Conservation (phyloP, 2,797 vertebrate species). For the Trachurus trachurus region DNA sequence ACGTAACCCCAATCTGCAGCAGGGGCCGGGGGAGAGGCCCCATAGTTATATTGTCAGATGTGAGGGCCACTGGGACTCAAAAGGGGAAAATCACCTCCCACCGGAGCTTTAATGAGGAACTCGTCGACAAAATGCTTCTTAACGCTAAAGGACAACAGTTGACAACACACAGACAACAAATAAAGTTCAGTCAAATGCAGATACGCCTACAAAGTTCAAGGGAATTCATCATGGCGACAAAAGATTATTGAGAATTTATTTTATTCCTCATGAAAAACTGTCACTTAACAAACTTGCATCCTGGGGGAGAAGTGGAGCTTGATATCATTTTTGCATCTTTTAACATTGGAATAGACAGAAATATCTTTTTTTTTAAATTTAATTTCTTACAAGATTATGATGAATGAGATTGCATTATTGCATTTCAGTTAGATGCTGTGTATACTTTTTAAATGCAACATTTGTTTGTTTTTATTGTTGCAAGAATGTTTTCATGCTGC, state of each 20-base stretch:
- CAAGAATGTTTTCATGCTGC: neutral
- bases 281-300: neutral
- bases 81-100: conserved; percentile 73
- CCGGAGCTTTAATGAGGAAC: conserved; percentile 84
- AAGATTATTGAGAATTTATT: neutral
- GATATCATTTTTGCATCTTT: no score
- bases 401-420: neutral
- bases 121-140: conserved; percentile 53
- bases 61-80: conserved; percentile 75
- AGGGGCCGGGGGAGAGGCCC: conserved; percentile 73
- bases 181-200: neutral
- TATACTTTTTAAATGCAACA: neutral
- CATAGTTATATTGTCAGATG: conserved; percentile 75
- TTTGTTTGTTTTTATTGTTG: neutral
- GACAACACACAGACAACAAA: conserved; percentile 10
- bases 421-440: neutral
- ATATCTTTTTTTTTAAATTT: neutral
- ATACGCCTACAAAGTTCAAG: neutral
- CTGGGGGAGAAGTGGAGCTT: neutral
- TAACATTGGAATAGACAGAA: no score
- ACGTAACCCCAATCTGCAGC: conserved; percentile 76
- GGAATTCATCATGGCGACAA: no score
- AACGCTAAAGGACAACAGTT: conserved; percentile 50
- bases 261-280: neutral
- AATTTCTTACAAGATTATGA: neutral